These are phyloP conservation scores for Venusia cambrica DNA, from an alignment of 2,888 invertebrate genomes.

Conservation along the genomic window DNA sequence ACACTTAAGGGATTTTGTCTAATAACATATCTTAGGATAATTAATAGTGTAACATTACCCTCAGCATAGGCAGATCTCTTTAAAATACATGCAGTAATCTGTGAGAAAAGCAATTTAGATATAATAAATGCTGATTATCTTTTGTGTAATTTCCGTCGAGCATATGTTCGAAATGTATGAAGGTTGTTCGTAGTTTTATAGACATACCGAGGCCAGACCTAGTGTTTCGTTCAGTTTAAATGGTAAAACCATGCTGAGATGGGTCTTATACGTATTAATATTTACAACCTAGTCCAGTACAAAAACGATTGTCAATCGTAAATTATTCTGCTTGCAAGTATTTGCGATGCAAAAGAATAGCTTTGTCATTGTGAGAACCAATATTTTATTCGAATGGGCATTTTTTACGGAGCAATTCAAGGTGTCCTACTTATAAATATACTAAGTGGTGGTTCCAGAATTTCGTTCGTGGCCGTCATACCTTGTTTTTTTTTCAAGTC, in stretches of 20 bases:
- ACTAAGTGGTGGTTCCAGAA: too few relatives aligned
- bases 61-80: too few relatives aligned
- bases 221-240: conserved; percentile 1
- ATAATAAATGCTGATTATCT: too few relatives aligned
- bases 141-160: too few relatives aligned
- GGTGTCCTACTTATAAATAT: too few relatives aligned
- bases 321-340: neutral
- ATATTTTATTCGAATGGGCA: neutral
- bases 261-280: conserved; percentile 2
- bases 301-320: conserved; percentile 1
- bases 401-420: neutral
- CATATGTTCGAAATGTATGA: conserved; percentile 8
- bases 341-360: conserved; percentile 4
- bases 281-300: conserved; percentile 2
- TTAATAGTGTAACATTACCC: too few relatives aligned
- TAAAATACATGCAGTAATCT: too few relatives aligned
- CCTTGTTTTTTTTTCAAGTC: too few relatives aligned
- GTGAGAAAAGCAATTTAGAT: too few relatives aligned
- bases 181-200: conserved; percentile 5
- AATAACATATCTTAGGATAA: too few relatives aligned
- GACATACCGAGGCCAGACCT: conserved; percentile 1
- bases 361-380: conserved; percentile 1
- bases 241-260: conserved; percentile 10
- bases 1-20: too few relatives aligned
- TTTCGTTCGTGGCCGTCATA: too few relatives aligned